A percentile compares a stretch with the other conserved stretches of the same genome.
Conservation (phyloP, 2,888 invertebrate genomes). For the Agonopterix subpropinquella region DNA sequence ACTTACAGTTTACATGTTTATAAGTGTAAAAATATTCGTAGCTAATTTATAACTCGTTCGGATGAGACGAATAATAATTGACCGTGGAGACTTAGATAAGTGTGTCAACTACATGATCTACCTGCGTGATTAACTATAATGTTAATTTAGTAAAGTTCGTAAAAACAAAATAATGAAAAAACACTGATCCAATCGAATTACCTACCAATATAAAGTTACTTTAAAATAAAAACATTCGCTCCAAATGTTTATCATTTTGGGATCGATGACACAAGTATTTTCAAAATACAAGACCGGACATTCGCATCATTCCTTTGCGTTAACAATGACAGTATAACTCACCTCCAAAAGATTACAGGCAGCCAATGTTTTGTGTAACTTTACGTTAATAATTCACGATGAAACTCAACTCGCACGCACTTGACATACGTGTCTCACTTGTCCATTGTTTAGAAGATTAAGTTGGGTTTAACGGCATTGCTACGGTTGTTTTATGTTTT, state of each 20-base stretch:
- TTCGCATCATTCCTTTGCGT: constrained; percentile 21
- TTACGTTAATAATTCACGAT: constrained; percentile 9
- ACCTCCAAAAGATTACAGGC: constrained; percentile 20
- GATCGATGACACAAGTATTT: constrained; percentile 20
- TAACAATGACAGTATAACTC: constrained; percentile 32
- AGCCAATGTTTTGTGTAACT: constrained; percentile 1
- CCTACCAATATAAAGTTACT: too few species aligned
- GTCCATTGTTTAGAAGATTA: constrained; percentile 24
- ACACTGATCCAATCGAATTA: too few species aligned
- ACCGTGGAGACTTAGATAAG: too few species aligned
- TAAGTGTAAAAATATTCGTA: too few species aligned
- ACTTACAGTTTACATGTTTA: not conserved
- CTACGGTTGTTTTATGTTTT: constrained; percentile 26
- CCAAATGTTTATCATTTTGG: constrained; percentile 4
- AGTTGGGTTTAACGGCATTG: constrained; percentile 28
- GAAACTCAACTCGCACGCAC: constrained; percentile 17
- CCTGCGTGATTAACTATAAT: too few species aligned
- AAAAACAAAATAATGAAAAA: too few species aligned
- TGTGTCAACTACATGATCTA: too few species aligned
- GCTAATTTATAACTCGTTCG: too few species aligned
- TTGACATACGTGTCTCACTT: constrained; percentile 14
- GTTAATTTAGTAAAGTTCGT: too few species aligned
- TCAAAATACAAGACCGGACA: constrained; percentile 22
- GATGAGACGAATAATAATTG: too few species aligned
- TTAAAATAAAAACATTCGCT: too few species aligned